Conservation (phyloP, 1,140 invertebrate genomes). For the Zaprionus nigranus region DNA sequence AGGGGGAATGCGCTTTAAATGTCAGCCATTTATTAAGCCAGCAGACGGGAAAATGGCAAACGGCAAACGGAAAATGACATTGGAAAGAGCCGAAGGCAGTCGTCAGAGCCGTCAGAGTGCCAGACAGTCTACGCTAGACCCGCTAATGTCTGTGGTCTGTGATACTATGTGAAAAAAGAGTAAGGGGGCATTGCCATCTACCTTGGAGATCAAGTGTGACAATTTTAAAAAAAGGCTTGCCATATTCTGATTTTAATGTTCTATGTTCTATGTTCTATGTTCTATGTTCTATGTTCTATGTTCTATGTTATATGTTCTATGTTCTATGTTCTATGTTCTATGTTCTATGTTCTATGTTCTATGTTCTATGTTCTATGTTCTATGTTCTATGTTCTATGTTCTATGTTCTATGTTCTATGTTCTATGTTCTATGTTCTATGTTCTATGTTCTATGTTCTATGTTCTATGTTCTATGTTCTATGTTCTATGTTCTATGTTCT, state of each 20-base stretch:
- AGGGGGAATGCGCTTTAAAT: conserved; percentile 64
- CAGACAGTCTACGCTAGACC: neutral
- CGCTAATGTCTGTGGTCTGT: conserved; percentile 7
- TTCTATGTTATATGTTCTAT: neutral
- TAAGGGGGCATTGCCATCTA: neutral
- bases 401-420: neutral
- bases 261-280: neutral
- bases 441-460: neutral
- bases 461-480: neutral
- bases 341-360: neutral
- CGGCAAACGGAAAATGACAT: conserved; percentile 49
- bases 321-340: neutral
- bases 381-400: neutral
- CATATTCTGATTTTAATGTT: neutral
- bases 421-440: neutral
- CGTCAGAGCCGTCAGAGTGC: conserved; percentile 21
- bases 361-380: neutral
- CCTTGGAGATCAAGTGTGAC: neutral
- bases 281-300: neutral
- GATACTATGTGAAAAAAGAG: neutral
- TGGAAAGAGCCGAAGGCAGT: conserved; percentile 5
- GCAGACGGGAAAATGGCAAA: conserved; percentile 42
- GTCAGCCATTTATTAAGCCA: conserved; percentile 72
- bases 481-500: neutral
- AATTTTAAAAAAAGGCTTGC: neutral